Evolutionary conservation across 1,140 invertebrate species (phyloP).

Genomic region (Drosophila neocordata): DNA sequence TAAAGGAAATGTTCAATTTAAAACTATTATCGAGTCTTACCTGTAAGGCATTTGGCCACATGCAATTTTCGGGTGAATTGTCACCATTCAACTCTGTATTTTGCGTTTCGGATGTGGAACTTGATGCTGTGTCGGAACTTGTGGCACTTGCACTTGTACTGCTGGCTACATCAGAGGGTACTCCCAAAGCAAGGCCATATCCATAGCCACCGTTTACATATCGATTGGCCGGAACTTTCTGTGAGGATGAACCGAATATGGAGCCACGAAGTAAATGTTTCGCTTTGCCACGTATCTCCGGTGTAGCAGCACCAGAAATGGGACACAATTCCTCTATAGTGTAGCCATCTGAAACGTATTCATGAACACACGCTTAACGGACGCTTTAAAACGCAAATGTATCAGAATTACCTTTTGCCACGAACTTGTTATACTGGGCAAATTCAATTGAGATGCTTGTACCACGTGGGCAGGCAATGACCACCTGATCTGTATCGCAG

Average conservation of each 20-base stretch:
- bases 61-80: conserved; percentile 67
- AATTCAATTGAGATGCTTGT: conserved; percentile 94
- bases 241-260: conserved; percentile 61
- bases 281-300: conserved; percentile 62
- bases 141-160: conserved; percentile 23
- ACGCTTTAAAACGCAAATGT: neutral
- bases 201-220: conserved; percentile 48
- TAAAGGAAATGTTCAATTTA: conserved; percentile 1
- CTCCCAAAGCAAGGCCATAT: conserved; percentile 29
- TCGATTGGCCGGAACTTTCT: conserved; percentile 59
- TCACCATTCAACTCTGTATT: conserved; percentile 37
- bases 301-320: conserved; percentile 33
- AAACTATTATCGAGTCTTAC: conserved; percentile 35
- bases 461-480: conserved; percentile 91
- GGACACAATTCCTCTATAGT: conserved; percentile 77
- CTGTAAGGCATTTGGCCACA: conserved; percentile 82
- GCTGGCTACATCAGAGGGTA: conserved; percentile 17
- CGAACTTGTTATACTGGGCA: conserved; percentile 84
- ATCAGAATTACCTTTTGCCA: conserved; percentile 69
- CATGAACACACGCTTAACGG: conserved; percentile 7
- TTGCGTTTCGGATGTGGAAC: conserved; percentile 12
- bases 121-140: conserved; percentile 26
- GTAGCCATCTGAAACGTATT: conserved; percentile 63
- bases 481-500: conserved; percentile 93
- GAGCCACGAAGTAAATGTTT: conserved; percentile 73